Evolutionary conservation across 2,888 invertebrate genomes (phyloP).

Genomic region (Arenicola marina): DNA sequence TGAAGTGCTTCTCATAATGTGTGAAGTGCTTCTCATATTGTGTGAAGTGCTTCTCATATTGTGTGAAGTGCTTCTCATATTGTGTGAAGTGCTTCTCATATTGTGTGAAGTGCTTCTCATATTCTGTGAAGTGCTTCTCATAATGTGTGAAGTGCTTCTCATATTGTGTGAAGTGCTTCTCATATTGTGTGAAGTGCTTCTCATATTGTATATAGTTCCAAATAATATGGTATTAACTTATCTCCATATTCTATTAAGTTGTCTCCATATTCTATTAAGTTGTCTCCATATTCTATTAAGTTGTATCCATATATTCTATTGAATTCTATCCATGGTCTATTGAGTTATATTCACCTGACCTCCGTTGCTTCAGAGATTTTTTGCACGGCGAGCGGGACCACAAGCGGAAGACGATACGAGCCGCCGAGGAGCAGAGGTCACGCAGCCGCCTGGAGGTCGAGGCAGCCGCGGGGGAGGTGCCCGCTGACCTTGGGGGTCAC

Average conservation of each 20-base stretch:
- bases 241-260: not conserved
- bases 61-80: no score
- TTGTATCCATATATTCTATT: not conserved
- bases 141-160: no score
- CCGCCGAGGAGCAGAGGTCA: conserved; percentile 28
- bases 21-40: no score
- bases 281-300: not conserved
- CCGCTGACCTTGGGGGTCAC: conserved; percentile 4
- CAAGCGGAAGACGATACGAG: conserved; percentile 36
- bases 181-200: no score
- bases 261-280: not conserved
- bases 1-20: no score
- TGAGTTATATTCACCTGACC: not conserved
- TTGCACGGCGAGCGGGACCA: conserved; percentile 38
- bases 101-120: no score
- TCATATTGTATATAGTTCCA: not conserved
- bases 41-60: no score
- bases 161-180: no score
- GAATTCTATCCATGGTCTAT: not conserved
- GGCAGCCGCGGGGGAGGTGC: not conserved
- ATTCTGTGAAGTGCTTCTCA: no score
- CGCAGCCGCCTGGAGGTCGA: not conserved
- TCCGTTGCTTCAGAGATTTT: conserved; percentile 35
- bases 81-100: no score
- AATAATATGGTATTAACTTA: not conserved